Base-by-base conservation (phyloP, 2,888 invertebrate species). In the Drosophila macrospina region DNA sequence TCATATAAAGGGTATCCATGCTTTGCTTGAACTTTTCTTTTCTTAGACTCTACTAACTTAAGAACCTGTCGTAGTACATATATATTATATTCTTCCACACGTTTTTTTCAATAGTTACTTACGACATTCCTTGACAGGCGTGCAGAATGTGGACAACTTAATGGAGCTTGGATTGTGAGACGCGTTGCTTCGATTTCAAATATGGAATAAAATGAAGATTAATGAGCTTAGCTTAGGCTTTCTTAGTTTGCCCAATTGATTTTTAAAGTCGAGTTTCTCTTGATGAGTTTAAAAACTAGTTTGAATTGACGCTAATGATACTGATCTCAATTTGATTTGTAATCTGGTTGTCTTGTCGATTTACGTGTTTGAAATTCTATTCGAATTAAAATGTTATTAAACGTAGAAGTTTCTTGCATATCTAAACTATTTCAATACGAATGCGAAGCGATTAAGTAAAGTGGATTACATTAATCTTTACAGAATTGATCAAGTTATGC, bases 151-250 rank as follows among this genome's bases (percentile, higher is more conserved):
- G 11, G 28, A 51, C 52, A 36, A 42, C 13, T 62, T 39, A 42
- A 51, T 63, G 48, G 26, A 47, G 41, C 62, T 20, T 28, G 16
- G 30, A 10, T 16, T n/a, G 30, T 8, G 32, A 42, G 39, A 52
- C 13, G 44, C 30, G 32, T 39, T 13, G 13, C n/a, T 5, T 10
- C 30, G 34, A n/a, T 6, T 52, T 24, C 2, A 50, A 37, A 42
- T 36, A 39, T 34, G 16, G 39, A 48, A 44, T 13, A 41, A 63
- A 76, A 76, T 77, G 20, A 72, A 56, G 74, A 74, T 74, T 72
- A 61, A 74, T 77, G 77, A 50, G 32, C n/a, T 55, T 2, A 11
- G 24, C 15, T 37, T 28, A 11, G 13, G 48, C 30, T 32, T 28
- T 10, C 44, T 48, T 8, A 6, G 55, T 30, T 68, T 54, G 44